Conservation (phyloP, 2,888 invertebrate species). For the Ophioninae sp. region DNA sequence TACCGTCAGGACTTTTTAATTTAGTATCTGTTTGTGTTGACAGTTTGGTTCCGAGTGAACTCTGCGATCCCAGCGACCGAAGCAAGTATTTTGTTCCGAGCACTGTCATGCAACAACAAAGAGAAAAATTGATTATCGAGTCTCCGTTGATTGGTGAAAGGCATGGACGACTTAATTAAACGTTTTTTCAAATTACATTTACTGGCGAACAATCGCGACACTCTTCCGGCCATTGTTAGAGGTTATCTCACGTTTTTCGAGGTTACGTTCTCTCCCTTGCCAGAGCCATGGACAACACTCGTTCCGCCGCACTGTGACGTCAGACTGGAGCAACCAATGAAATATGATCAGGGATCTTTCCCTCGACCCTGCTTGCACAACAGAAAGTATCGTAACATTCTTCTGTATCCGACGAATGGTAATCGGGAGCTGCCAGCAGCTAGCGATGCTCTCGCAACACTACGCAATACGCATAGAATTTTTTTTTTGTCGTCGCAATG, state of each 20-base stretch:
- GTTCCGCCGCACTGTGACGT: not conserved
- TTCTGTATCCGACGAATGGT: conserved; percentile 44
- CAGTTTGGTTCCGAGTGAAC: conserved; percentile 54
- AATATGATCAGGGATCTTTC: conserved; percentile 13
- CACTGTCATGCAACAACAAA: conserved; percentile 44
- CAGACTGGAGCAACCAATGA: conserved; percentile 8
- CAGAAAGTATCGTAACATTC: conserved; percentile 27
- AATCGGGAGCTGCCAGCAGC: conserved; percentile 9
- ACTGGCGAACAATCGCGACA: conserved; percentile 63
- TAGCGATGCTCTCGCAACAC: conserved; percentile 33
- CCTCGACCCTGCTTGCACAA: not conserved
- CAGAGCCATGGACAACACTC: not conserved
- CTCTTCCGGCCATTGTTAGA: conserved; percentile 66
- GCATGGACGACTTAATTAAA: not conserved
- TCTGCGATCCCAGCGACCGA: conserved; percentile 47
- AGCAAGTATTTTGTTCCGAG: conserved; percentile 50
- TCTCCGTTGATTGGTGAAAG: not conserved
- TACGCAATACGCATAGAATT: conserved; percentile 28
- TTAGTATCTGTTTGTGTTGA: conserved; percentile 63
- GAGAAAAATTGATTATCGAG: not conserved
- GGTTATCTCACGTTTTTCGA: conserved; percentile 41
- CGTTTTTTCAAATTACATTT: conserved; percentile 60
- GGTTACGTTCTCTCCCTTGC: not conserved
- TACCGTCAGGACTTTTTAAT: conserved; percentile 60
- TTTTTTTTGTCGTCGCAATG: conserved; percentile 21